Evolutionary conservation across 2,113 vertebrate genomes (phyloP), one percentile per base, ranked within the genome.

Genomic region (Grus americana): DNA sequence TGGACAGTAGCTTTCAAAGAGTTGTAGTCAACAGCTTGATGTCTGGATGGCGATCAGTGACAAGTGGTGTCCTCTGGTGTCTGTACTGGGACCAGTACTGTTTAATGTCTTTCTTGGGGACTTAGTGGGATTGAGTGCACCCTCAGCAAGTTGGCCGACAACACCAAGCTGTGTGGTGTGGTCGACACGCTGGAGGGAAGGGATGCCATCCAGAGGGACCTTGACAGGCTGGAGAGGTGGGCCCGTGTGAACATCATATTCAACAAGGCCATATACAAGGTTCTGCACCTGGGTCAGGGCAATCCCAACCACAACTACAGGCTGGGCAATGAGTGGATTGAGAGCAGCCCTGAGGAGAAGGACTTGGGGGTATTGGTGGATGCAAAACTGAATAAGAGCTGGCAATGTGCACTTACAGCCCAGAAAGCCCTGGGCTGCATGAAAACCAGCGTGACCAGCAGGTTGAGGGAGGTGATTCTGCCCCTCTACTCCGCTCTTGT

Each of bases 21-120:
- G 12, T n/a, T 58, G 20, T 0, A 0, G 12, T 44, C 40, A 49
- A 38, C 3, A 6, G 8, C n/a, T 55, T 10, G 7, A 6, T 46
- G 29, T 36, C 17, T 1, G 4, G 2, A 3, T 23, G 16, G 32
- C 50, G 40, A 40, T 12, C 10, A 26, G 22, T 66, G 42, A 30
- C 1, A 26, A 24, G 49, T 50, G n/a, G 8, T 29, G 6, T 44
- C 14, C 8, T 44, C 55, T 36, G 10, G 23, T 16, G 3, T 30
- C 32, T 2, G 5, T 82, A 19, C 2, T 26, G 11, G 16, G n/a
- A 61, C 6, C 3, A 7, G 10, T 55, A 10, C 27, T 82, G 11
- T 61, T 78, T 49, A 38, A 34, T 1, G 1, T 44, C 36, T 72
- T 57, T 57, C 2, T 4, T 2, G 2, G 47, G 5, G 12, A 46